Base-by-base conservation (phyloP, 2,888 invertebrate genomes). In the Euproctis similis region DNA sequence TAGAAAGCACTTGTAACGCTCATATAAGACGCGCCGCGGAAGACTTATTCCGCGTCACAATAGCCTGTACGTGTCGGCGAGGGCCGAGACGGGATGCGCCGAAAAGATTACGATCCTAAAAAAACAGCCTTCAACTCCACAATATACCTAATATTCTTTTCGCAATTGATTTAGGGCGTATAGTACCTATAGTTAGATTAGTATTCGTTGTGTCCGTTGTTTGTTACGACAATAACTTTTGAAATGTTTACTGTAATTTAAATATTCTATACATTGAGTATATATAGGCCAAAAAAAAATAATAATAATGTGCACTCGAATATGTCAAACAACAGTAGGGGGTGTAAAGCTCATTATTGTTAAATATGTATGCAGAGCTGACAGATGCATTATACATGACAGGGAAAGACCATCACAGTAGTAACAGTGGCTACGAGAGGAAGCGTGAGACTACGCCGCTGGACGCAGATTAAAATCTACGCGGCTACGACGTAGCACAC, bases 1-100 rank as follows among this genome's bases (percentile, higher is more conserved):
- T 85, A 85, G 85, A 85, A 85, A 85, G 85, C 85, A 85, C 85
- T 85, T 85, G 82, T 85, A 85, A 84, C 77, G 82, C 78, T 85
- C 85, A 85, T 85, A 85, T 85, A 85, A 85, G 84, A 82, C 75
- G 77, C 75, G 73, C 66, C 74, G 69, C 71, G 71, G 72, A 81
- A 84, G 82, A 80, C 73, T 77, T 73, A 73, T 75, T 73, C 68
- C 53, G 66, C 78, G 80, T 82, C 77, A 84, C 84, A 84, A 84
- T 84, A 76, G 84, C 70, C 70, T 55, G 69, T 72, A 84, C 84
- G 82, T 84, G 84, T 82, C 80, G 70, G 72, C 68, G 58, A 66
- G 69, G 65, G 61, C 73, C 63, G 60, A 62, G 61, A 48, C 64
- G 67, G 80, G 82, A 81, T 82, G 71, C 76, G 70, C 64, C 60